Conservation (phyloP, 2,113 vertebrate species). For the Mionectes macconnelli region DNA sequence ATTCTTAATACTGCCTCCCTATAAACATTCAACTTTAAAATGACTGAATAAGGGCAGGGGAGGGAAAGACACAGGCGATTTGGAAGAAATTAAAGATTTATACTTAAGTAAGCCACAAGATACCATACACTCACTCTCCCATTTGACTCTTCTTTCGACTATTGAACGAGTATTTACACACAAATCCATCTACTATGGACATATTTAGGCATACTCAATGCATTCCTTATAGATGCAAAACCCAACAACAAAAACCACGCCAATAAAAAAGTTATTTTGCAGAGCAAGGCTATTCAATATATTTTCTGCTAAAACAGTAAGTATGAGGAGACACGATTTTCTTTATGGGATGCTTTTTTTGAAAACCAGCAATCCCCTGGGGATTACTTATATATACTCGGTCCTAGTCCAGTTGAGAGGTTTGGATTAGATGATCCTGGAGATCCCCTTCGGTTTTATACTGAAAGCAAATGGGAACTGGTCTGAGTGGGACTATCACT, state of each 20-base stretch:
- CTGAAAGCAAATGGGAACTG: background rate
- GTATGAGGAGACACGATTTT: background rate
- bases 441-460: background rate
- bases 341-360: background rate
- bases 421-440: background rate
- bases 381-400: background rate
- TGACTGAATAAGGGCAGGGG: background rate
- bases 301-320: background rate
- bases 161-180: background rate
- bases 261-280: background rate
- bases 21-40: background rate
- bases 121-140: background rate
- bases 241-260: background rate
- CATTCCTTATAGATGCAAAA: background rate
- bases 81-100: constrained; percentile 8
- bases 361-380: background rate
- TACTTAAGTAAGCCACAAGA: background rate
- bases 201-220: background rate
- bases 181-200: background rate
- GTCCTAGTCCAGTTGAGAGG: background rate
- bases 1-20: background rate
- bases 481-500: background rate
- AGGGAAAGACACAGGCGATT: background rate
- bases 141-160: background rate
- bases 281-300: background rate